A percentile compares a stretch with the other conserved stretches of the same genome.
Conservation (phyloP, 2,797 vertebrate species). For the Centroberyx gerrardi region DNA sequence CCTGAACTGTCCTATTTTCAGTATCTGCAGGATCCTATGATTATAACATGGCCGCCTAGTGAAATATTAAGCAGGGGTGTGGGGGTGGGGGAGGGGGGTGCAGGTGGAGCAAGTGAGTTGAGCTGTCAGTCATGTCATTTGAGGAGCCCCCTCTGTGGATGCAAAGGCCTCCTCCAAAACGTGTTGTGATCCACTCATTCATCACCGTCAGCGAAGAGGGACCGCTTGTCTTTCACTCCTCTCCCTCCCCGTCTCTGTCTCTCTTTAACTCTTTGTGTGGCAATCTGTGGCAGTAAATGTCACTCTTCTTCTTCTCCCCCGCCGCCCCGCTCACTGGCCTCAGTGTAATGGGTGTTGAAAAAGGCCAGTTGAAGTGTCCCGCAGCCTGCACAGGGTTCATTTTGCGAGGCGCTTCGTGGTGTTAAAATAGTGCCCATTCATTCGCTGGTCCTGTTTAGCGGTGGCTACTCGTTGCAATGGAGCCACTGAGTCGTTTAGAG, state of each 20-base stretch:
- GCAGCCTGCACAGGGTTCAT: slow-evolving; percentile 77
- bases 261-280: slow-evolving; percentile 79
- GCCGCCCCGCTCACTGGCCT: slow-evolving; percentile 57
- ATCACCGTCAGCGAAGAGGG: slow-evolving; percentile 75
- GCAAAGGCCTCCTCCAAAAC: slow-evolving; percentile 73
- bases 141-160: slow-evolving; percentile 73
- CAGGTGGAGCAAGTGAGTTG: slow-evolving; percentile 62
- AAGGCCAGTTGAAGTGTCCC: slow-evolving; percentile 79
- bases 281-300: slow-evolving; percentile 67
- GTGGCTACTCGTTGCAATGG: slow-evolving; percentile 73
- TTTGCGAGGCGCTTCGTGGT: slow-evolving; percentile 73
- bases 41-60: slow-evolving; percentile 35
- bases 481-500: slow-evolving; percentile 73
- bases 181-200: slow-evolving; percentile 85
- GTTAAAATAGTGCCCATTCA: slow-evolving; percentile 83
- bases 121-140: slow-evolving; percentile 78
- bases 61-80: slow-evolving; percentile 59
- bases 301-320: slow-evolving; percentile 64
- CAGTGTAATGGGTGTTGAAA: slow-evolving; percentile 74
- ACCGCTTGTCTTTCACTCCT: slow-evolving; percentile 74
- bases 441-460: slow-evolving; percentile 69
- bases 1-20: slow-evolving; percentile 19
- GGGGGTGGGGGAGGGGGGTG: slow-evolving; percentile 35
- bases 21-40: slow-evolving; percentile 30
- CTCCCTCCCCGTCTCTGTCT: slow-evolving; percentile 12